Conservation (phyloP, 2,797 vertebrate species). For the Spea hammondii region DNA sequence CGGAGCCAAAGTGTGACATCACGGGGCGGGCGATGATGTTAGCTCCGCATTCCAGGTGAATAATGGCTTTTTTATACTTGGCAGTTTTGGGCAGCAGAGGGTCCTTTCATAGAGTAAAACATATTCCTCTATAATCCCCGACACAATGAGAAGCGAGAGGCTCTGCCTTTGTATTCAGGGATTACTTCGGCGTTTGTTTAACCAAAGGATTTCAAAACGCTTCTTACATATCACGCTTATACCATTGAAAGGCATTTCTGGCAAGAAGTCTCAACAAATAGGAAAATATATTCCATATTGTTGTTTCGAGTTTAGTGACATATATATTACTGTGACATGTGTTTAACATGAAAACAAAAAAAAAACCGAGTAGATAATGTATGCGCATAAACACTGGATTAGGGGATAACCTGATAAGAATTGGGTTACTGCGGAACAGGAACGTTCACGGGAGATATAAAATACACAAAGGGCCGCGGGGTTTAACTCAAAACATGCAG, state of each 20-base stretch:
- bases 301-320: neutral
- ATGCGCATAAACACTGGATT: slow-evolving; percentile 39
- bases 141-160: slow-evolving; percentile 6
- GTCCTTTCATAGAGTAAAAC: neutral
- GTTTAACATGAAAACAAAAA: slow-evolving; percentile 18
- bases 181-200: slow-evolving; percentile 28
- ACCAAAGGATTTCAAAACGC: slow-evolving; percentile 16
- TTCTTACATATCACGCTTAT: neutral
- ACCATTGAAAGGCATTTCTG: slow-evolving; percentile 5
- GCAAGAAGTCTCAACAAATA: neutral
- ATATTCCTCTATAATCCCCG: too few relatives aligned
- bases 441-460: slow-evolving; percentile 28
- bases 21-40: neutral
- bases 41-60: neutral
- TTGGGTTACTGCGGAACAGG: slow-evolving; percentile 33
- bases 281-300: slow-evolving; percentile 1
- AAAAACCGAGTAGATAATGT: slow-evolving; percentile 22
- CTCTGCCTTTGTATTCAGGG: slow-evolving; percentile 15
- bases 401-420: slow-evolving; percentile 22
- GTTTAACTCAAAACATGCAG: slow-evolving; percentile 28
- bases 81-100: too few relatives aligned
- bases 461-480: slow-evolving; percentile 28
- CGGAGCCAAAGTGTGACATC: slow-evolving; percentile 1
- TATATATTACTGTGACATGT: slow-evolving; percentile 24
- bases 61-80: too few relatives aligned